Base-by-base conservation (phyloP, 2,888 invertebrate genomes). In the Amiota minor region DNA sequence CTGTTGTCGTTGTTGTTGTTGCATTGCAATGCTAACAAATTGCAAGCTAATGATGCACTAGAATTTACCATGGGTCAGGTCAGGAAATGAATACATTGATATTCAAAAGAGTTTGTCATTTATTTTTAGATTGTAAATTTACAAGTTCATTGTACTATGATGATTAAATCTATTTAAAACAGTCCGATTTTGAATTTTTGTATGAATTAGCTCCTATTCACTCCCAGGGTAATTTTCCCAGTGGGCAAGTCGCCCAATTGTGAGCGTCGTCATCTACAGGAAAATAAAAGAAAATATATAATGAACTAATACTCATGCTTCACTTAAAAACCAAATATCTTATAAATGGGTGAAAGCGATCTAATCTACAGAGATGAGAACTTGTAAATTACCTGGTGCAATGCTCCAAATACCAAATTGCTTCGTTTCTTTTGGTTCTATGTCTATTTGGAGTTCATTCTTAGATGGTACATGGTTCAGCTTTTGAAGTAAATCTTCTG, bases 211-310 rank as follows among this genome's bases (percentile, higher is more conserved):
- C 53, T 53, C 14, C 11, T 8, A 67, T 68, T 75, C 77, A 83
- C 9, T 86, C 81, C 83, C 85, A 86, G 16, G 89, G 89, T 20
- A 89, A 72, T 16, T 83, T 83, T 49, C 89, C 89, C 64, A 89
- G 78, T 0, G 89, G 88, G 75, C 87, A 88, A 35, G 76, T 76
- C 12, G 85, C 77, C 89, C 89, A 89, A 62, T 86, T 78, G 35
- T 78, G 78, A 16, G 75, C 55, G 8, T 81, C 88, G 77, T 77
- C 64, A 77, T 85, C 81, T 81, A 70, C 10, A 46, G 78, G 55
- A 53, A 55, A 46, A 67, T 59, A 67, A 49, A 69, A 49, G 65
- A 62, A 61, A 35, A 23, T 73, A 69, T 68, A 12, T 45, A 16
- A 11, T 12, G 14, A 9, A 46, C 23, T 1, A 0, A 23, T 23